Percentiles rank a stretch among this genome's conserved stretches.
These are phyloP conservation scores for Botrylloides violaceus DNA, from an alignment of 23 tunicate species.

Conservation along the genomic window DNA sequence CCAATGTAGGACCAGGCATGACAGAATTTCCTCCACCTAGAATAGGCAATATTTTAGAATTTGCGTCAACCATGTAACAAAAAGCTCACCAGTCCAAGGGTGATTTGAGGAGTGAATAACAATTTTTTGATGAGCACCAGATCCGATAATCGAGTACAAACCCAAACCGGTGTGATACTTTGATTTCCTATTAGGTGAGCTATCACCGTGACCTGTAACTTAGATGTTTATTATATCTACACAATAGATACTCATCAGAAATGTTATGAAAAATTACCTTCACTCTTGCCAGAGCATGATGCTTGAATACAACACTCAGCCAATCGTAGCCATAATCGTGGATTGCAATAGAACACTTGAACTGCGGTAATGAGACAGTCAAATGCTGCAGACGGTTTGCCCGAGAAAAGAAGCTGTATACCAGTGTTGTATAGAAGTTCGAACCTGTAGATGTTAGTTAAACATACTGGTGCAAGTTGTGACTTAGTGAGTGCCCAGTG, in stretches of 20 bases:
- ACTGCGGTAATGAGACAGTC: slow-evolving; percentile 57
- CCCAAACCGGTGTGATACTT: not conserved
- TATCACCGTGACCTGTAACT: not conserved
- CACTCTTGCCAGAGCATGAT: slow-evolving; percentile 10
- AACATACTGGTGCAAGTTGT: too few species aligned
- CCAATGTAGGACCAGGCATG: slow-evolving; percentile 52
- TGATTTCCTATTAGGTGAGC: slow-evolving; percentile 1
- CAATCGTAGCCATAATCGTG: slow-evolving; percentile 77
- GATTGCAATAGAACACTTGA: slow-evolving; percentile 48
- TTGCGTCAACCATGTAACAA: not conserved
- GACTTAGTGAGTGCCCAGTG: not conserved
- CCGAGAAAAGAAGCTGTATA: slow-evolving; percentile 42
- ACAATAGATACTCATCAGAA: not conserved
- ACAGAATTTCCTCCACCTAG: slow-evolving; percentile 17
- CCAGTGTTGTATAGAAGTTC: slow-evolving; percentile 84
- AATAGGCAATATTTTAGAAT: not conserved
- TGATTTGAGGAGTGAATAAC: slow-evolving; percentile 21
- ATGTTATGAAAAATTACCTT: not conserved
- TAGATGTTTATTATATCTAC: too few species aligned
- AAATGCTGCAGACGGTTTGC: slow-evolving; percentile 55
- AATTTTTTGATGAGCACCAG: slow-evolving; percentile 41
- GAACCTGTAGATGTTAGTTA: slow-evolving; percentile 48
- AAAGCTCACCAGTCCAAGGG: slow-evolving; percentile 12
- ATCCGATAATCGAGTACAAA: slow-evolving; percentile 31
- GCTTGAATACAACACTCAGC: slow-evolving; percentile 92